phyloP scores from a whole-genome alignment of 2,888 invertebrate genomes.

The Diloba caeruleocephala region DNA sequence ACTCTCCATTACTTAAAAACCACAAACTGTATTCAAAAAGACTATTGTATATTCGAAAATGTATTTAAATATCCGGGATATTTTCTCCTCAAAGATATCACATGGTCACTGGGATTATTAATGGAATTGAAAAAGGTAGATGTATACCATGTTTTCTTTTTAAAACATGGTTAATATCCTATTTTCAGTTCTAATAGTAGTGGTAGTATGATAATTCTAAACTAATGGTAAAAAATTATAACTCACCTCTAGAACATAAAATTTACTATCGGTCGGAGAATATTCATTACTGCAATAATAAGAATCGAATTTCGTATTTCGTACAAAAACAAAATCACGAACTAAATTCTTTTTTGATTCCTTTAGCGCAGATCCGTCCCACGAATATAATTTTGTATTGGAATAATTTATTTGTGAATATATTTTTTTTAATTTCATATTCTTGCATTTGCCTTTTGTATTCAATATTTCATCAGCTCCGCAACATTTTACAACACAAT shows the following conservation, averaged over 20 bases:
- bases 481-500: conserved; percentile 27
- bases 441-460: background rate
- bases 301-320: conserved; percentile 3
- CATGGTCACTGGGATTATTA: too few species aligned
- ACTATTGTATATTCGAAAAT: too few species aligned
- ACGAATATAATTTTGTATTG: conserved; percentile 14
- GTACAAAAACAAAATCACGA: conserved; percentile 8
- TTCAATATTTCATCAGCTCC: conserved; percentile 4
- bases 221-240: too few species aligned
- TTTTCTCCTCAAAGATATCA: too few species aligned
- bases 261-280: background rate
- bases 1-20: too few species aligned
- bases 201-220: too few species aligned
- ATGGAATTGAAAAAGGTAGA: too few species aligned
- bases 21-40: too few species aligned
- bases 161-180: too few species aligned
- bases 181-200: too few species aligned
- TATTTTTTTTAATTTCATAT: background rate
- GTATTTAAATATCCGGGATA: too few species aligned
- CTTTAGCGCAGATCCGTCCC: conserved; percentile 4
- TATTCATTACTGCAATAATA: conserved; percentile 5
- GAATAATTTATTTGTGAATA: background rate
- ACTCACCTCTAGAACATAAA: conserved; percentile 27
- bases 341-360: background rate
- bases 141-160: too few species aligned